These are phyloP conservation scores for rabbit (Oryctolagus cuniculus) DNA, from an alignment of 2,113 vertebrate species.

Conservation along the genomic window mOryCun1.1 NC_091434.1:91582501-91583000, in stretches of 20 bases:
- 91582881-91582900: background rate
- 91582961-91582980: background rate
- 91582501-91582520: background rate
- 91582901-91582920: background rate
- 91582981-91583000: background rate
- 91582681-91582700: background rate
- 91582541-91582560: background rate
- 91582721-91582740: conserved; percentile 3
- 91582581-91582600: background rate
- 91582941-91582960: background rate
- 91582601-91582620: background rate
- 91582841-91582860: background rate
- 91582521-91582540: conserved; percentile 11
- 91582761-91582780: background rate
- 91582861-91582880: background rate
- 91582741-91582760: background rate
- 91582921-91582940: conserved; percentile 11
- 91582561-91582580: background rate
- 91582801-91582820: background rate
- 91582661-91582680: background rate
- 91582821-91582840: background rate
- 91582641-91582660: background rate
- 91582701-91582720: background rate
- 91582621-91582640: background rate
- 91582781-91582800: background rate